phyloP scores from a whole-genome alignment of 1,140 invertebrate genomes.

The Lucilia cuprina region DNA sequence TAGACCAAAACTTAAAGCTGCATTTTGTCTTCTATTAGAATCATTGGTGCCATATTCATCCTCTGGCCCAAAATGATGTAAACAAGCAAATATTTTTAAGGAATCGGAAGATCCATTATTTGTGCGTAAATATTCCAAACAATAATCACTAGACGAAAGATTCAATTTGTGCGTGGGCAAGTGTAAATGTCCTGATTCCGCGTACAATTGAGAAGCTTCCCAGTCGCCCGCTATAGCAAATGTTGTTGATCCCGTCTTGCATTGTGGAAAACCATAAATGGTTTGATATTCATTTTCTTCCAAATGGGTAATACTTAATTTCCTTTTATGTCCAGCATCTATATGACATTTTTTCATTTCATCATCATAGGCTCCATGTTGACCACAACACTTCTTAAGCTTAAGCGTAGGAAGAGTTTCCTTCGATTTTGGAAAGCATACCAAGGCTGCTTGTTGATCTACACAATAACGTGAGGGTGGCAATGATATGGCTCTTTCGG shows the following conservation, averaged over 20 bases:
- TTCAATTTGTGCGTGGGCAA: conserved; percentile 44
- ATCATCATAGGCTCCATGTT: conserved; percentile 67
- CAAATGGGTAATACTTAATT: conserved; percentile 42
- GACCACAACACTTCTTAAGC: conserved; percentile 69
- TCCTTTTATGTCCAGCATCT: conserved; percentile 25
- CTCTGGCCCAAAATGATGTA: conserved; percentile 63
- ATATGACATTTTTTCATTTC: conserved; percentile 63
- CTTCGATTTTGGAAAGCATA: conserved; percentile 62
- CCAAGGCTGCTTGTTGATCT: conserved; percentile 67
- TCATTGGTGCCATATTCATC: conserved; percentile 34
- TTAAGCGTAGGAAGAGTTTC: conserved; percentile 45
- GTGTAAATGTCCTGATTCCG: conserved; percentile 39
- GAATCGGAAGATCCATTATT: conserved; percentile 59
- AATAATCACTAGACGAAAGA: conserved; percentile 46
- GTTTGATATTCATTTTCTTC: conserved; percentile 47
- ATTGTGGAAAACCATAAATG: conserved; percentile 63
- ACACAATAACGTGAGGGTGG: conserved; percentile 67
- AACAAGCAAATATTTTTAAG: conserved; percentile 71
- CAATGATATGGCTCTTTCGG: conserved; percentile 58
- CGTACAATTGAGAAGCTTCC: conserved; percentile 52
- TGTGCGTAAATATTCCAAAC: conserved; percentile 53
- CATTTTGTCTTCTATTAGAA: conserved; percentile 67
- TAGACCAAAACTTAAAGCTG: conserved; percentile 76
- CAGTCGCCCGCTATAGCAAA: conserved; percentile 65
- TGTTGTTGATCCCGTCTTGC: conserved; percentile 49